phyloP scores from a whole-genome alignment of 1,140 invertebrate genomes.

The Pseudomyrmex pallidus region DNA sequence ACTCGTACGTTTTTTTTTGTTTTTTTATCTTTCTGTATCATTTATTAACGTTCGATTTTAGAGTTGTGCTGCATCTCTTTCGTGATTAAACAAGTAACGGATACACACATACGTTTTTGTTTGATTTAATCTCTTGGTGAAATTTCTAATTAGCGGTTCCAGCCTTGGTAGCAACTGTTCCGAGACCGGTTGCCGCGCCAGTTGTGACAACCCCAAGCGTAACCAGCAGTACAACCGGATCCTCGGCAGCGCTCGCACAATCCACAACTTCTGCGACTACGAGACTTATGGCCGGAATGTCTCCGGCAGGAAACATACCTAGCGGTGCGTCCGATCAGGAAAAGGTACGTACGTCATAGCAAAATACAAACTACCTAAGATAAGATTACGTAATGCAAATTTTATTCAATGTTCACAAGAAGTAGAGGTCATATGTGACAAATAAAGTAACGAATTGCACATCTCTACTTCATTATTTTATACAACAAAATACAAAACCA shows the following conservation, averaged over 20 bases:
- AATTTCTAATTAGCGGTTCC: constrained; percentile 76
- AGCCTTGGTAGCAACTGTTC: constrained; percentile 78
- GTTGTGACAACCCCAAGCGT: constrained; percentile 70
- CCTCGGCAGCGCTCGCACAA: constrained; percentile 74
- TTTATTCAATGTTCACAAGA: too few species aligned
- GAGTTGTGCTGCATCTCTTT: too few species aligned
- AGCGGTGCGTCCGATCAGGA: constrained; percentile 94
- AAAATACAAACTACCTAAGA: constrained; percentile 7
- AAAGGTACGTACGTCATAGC: constrained; percentile 89
- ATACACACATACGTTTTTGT: not conserved
- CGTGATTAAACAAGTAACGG: too few species aligned
- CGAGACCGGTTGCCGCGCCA: constrained; percentile 79
- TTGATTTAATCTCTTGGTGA: not conserved
- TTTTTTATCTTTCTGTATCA: constrained; percentile 44
- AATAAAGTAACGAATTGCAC: too few species aligned
- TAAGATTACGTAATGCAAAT: too few species aligned
- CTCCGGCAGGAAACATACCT: constrained; percentile 88
- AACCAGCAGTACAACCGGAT: constrained; percentile 66
- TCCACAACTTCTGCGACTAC: constrained; percentile 78
- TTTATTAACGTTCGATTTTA: too few species aligned
- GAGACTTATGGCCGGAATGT: constrained; percentile 85
- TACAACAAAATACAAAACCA: too few species aligned
- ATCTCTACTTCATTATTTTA: too few species aligned
- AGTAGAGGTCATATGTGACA: too few species aligned
- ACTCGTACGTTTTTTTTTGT: constrained; percentile 78